Percentiles rank a stretch among this genome's conserved stretches.
These are phyloP conservation scores for Ips nitidus DNA, from an alignment of 1,140 invertebrate genomes.

Conservation along the genomic window DNA sequence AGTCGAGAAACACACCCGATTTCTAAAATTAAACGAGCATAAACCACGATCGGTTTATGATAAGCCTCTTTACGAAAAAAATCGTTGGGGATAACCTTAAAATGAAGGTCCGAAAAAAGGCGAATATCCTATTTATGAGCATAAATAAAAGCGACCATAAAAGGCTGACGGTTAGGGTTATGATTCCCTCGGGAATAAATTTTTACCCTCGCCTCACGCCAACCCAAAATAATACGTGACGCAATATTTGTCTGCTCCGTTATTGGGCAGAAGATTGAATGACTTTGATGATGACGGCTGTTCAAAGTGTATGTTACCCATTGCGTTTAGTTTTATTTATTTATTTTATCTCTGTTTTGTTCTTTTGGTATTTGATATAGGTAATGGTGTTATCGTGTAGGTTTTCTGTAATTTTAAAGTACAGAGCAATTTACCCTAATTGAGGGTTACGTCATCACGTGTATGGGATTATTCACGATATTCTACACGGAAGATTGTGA, in stretches of 20 bases:
- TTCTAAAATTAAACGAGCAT: not conserved
- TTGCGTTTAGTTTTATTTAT: too few species aligned
- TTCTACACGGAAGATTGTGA: too few species aligned
- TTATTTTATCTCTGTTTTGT: too few species aligned
- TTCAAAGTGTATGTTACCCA: not conserved
- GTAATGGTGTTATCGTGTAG: too few species aligned
- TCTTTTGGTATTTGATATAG: too few species aligned
- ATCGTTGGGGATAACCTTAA: slow-evolving; percentile 2
- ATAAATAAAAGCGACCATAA: slow-evolving; percentile 14
- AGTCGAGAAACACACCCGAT: not conserved
- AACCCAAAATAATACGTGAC: slow-evolving; percentile 14
- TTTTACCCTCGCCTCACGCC: slow-evolving; percentile 16
- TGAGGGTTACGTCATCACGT: too few species aligned
- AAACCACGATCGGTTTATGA: not conserved
- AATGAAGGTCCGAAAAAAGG: not conserved
- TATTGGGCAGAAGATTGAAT: slow-evolving; percentile 19
- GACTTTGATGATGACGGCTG: not conserved
- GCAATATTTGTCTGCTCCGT: slow-evolving; percentile 10
- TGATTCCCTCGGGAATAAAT: slow-evolving; percentile 10
- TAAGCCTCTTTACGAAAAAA: slow-evolving; percentile 1
- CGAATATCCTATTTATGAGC: slow-evolving; percentile 5
- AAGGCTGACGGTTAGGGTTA: slow-evolving; percentile 11
- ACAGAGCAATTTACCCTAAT: too few species aligned
- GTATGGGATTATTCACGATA: too few species aligned
- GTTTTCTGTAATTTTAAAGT: too few species aligned